Conservation (phyloP, 2,113 vertebrate genomes). For the Leptodactylus fuscus region DNA sequence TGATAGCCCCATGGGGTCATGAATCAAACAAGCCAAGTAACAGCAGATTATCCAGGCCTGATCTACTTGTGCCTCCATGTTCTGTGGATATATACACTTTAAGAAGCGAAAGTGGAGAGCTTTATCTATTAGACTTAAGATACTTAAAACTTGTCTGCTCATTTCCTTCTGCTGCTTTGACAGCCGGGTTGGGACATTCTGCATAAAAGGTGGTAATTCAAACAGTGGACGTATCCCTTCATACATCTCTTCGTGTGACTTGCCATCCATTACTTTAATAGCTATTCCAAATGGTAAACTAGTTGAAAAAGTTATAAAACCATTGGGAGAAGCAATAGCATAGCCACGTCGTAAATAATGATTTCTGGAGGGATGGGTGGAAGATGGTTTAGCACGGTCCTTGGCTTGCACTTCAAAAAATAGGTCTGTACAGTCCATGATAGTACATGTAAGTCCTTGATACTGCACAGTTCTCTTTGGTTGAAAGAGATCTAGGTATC, state of each 20-base stretch:
- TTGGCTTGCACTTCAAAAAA: conserved; percentile 62
- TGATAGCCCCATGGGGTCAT: conserved; percentile 62
- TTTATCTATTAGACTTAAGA: conserved; percentile 63
- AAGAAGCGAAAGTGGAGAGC: conserved; percentile 61
- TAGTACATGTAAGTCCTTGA: conserved; percentile 20
- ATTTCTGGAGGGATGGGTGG: conserved; percentile 17
- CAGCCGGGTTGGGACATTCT: background rate
- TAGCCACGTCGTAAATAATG: conserved; percentile 54
- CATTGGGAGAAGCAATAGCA: conserved; percentile 57
- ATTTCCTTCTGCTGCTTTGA: conserved; percentile 36
- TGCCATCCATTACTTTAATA: conserved; percentile 48
- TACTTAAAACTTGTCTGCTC: conserved; percentile 62
- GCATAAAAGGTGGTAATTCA: conserved; percentile 58
- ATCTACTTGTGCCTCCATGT: conserved; percentile 60
- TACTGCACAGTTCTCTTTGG: conserved; percentile 45
- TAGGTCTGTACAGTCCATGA: conserved; percentile 62
- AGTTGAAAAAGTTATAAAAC: conserved; percentile 61
- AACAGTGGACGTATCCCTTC: background rate
- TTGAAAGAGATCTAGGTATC: conserved; percentile 59
- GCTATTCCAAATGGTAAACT: conserved; percentile 50
- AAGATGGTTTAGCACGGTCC: conserved; percentile 27
- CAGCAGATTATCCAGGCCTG: conserved; percentile 62
- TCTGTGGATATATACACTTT: conserved; percentile 57
- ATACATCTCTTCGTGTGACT: conserved; percentile 4
- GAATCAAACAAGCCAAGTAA: conserved; percentile 63